phyloP scores from a whole-genome alignment of 2,888 invertebrate genomes.

The Chalcis sispes region DNA sequence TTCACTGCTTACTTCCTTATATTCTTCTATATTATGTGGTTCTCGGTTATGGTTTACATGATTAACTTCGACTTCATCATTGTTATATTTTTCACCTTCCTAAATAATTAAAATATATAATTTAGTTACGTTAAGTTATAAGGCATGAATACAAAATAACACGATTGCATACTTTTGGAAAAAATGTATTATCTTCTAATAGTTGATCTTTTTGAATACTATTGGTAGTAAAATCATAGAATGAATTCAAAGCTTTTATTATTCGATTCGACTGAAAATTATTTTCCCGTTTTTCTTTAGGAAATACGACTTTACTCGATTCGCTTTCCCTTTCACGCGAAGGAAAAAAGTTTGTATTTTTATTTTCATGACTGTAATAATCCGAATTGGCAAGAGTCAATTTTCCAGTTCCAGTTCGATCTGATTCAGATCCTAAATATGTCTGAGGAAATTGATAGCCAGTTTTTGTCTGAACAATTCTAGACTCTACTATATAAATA shows the following conservation, averaged over 20 bases:
- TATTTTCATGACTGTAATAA: neutral
- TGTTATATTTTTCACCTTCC: neutral
- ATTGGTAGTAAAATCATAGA: neutral
- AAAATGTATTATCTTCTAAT: constrained; percentile 21
- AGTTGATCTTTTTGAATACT: neutral
- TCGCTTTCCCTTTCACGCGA: neutral
- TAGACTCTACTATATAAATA: constrained; percentile 6
- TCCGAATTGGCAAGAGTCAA: constrained; percentile 18
- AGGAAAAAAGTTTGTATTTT: neutral
- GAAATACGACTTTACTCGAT: constrained; percentile 32
- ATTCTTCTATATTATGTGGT: neutral
- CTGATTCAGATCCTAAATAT: constrained; percentile 24
- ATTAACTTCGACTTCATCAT: neutral
- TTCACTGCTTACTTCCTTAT: constrained; percentile 5
- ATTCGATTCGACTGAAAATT: constrained; percentile 6
- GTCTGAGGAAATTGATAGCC: neutral
- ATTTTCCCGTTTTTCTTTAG: constrained; percentile 30
- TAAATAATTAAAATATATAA: constrained; percentile 14
- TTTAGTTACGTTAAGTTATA: neutral
- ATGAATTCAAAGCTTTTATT: constrained; percentile 5
- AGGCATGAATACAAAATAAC: neutral
- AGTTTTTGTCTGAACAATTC: constrained; percentile 24
- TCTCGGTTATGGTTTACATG: neutral
- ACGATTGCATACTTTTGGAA: constrained; percentile 18
- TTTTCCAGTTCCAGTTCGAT: constrained; percentile 39